Conservation (phyloP, 2,888 invertebrate genomes). For the Nymphalis polychloros region DNA sequence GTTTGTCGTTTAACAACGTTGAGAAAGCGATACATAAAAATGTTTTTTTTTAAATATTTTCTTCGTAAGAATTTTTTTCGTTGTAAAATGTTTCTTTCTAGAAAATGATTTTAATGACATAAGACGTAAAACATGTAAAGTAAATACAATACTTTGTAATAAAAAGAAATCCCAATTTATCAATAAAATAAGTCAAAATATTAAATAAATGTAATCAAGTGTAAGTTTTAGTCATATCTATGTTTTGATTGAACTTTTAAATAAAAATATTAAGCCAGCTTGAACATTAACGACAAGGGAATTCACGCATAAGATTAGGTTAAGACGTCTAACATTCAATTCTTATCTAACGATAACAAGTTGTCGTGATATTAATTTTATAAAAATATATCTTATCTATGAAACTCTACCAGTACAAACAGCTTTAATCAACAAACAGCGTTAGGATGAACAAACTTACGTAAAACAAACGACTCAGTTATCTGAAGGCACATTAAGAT, state of each 20-base stretch:
- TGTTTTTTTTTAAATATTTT: constrained; percentile 29
- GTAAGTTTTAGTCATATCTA: constrained; percentile 55
- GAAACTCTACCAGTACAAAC: constrained; percentile 54
- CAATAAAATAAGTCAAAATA: neutral
- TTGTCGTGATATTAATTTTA: constrained; percentile 63
- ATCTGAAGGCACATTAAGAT: constrained; percentile 8
- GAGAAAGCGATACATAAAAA: constrained; percentile 3
- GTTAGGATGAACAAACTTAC: constrained; percentile 20
- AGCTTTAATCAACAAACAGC: constrained; percentile 57
- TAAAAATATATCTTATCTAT: constrained; percentile 64
- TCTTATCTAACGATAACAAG: constrained; percentile 63
- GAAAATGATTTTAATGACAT: neutral
- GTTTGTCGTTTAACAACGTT: constrained; percentile 7
- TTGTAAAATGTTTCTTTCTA: neutral
- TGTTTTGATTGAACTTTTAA: constrained; percentile 61
- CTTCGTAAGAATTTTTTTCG: constrained; percentile 19
- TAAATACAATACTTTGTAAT: no score
- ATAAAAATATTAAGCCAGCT: constrained; percentile 47
- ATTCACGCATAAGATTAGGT: constrained; percentile 60
- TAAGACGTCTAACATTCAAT: constrained; percentile 51
- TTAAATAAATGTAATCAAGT: neutral
- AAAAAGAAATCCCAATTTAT: neutral
- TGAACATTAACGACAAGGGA: constrained; percentile 55
- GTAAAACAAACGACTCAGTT: constrained; percentile 9
- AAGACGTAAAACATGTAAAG: no score